phyloP scores from a whole-genome alignment of 2,113 vertebrate genomes.

The Phaethon lepturus region DNA sequence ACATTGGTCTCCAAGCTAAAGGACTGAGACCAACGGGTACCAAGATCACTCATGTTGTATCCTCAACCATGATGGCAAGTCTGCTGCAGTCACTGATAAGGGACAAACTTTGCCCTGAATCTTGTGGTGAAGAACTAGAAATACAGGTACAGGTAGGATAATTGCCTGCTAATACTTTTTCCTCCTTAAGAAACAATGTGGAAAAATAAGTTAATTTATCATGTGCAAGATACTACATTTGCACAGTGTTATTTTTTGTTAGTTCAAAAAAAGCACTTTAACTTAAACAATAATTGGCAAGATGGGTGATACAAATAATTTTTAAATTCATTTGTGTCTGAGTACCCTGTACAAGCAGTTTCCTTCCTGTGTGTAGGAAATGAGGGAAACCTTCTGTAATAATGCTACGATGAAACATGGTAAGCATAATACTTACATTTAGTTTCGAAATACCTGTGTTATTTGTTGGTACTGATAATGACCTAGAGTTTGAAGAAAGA shows the following conservation, averaged over 20 bases:
- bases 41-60: slow-evolving; percentile 88
- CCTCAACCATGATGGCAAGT: slow-evolving; percentile 71
- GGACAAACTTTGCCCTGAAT: slow-evolving; percentile 83
- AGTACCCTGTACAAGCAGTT: background rate
- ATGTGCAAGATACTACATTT: background rate
- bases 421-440: background rate
- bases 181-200: background rate
- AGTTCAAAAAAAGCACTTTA: background rate
- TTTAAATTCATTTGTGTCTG: background rate
- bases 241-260: background rate
- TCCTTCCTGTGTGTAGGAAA: background rate
- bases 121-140: slow-evolving; percentile 78
- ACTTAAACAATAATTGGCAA: background rate
- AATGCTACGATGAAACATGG: background rate
- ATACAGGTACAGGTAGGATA: slow-evolving; percentile 81
- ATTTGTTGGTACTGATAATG: background rate
- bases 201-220: background rate
- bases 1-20: slow-evolving; percentile 83
- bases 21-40: slow-evolving; percentile 76
- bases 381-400: background rate
- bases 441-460: background rate
- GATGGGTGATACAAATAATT: background rate
- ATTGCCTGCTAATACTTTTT: background rate
- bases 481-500: background rate
- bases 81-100: slow-evolving; percentile 83